Percentiles rank a stretch among this genome's conserved stretches.
Evolutionary conservation across 2,113 vertebrate genomes (phyloP).

Genomic region (Ceyx melanurus): DNA sequence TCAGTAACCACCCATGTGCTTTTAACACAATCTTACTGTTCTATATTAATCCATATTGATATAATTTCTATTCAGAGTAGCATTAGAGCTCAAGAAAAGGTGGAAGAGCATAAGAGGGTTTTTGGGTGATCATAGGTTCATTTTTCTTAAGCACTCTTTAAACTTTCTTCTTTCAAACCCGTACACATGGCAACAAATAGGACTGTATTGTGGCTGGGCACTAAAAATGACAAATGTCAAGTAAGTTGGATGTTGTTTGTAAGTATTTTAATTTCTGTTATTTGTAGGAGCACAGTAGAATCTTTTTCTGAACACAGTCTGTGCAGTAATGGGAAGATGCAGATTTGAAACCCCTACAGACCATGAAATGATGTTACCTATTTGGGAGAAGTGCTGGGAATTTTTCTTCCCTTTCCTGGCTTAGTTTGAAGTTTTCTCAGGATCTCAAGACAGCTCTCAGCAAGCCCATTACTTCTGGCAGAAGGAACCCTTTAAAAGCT

Average conservation of each 20-base stretch:
- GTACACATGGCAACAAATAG: background rate
- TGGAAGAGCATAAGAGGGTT: background rate
- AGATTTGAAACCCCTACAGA: background rate
- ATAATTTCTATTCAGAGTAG: background rate
- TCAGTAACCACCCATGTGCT: background rate
- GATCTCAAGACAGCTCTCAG: background rate
- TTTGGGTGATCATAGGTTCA: background rate
- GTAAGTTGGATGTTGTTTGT: background rate
- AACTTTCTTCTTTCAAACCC: background rate
- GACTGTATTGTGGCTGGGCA: background rate
- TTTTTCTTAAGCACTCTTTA: background rate
- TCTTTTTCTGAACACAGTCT: background rate
- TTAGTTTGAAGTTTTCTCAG: background rate
- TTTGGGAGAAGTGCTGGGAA: background rate
- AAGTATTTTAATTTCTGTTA: background rate
- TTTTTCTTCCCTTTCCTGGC: background rate
- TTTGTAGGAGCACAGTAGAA: background rate
- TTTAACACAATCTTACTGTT: background rate
- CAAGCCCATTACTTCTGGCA: background rate
- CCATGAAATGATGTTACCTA: background rate
- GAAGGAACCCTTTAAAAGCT: background rate
- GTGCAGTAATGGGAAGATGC: background rate
- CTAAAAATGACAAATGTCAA: background rate
- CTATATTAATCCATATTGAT: background rate
- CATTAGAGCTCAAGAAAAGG: background rate